These are phyloP conservation scores for Eubasilissa regina DNA, from an alignment of 1,140 invertebrate genomes.

Conservation along the genomic window DNA sequence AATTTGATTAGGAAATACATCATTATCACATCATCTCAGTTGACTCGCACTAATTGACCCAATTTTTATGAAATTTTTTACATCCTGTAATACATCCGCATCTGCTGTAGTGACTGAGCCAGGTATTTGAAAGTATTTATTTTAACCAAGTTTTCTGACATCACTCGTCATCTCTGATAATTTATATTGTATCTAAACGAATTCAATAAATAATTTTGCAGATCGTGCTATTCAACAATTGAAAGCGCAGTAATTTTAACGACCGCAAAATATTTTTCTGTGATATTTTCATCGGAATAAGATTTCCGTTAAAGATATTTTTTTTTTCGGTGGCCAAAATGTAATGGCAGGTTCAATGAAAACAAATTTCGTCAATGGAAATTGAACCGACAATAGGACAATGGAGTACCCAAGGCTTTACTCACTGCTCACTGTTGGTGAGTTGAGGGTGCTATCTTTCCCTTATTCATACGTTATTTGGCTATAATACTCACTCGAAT, in stretches of 20 bases:
- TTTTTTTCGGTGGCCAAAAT: constrained; percentile 48
- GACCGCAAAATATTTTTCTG: constrained; percentile 51
- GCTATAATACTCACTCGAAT: background rate
- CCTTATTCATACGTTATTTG: constrained; percentile 22
- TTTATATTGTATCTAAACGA: too few relatives aligned
- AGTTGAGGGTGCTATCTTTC: constrained; percentile 50
- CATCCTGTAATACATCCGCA: too few relatives aligned
- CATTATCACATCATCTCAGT: too few relatives aligned
- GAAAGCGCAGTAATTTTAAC: constrained; percentile 18
- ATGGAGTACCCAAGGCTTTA: constrained; percentile 40
- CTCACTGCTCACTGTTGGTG: constrained; percentile 54
- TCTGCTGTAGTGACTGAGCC: too few relatives aligned
- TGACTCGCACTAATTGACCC: too few relatives aligned
- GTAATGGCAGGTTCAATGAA: constrained; percentile 56
- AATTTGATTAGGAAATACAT: too few relatives aligned
- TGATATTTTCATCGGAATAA: constrained; percentile 57
- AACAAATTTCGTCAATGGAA: constrained; percentile 56
- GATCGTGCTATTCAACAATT: background rate
- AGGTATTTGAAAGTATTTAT: too few relatives aligned
- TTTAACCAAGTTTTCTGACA: too few relatives aligned
- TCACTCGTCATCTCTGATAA: too few relatives aligned
- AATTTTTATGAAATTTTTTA: too few relatives aligned
- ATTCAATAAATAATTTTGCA: too few relatives aligned
- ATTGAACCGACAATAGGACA: constrained; percentile 32
- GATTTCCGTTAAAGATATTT: constrained; percentile 54